Conservation (phyloP, 1,140 invertebrate species). For the Drepana arcuata region DNA sequence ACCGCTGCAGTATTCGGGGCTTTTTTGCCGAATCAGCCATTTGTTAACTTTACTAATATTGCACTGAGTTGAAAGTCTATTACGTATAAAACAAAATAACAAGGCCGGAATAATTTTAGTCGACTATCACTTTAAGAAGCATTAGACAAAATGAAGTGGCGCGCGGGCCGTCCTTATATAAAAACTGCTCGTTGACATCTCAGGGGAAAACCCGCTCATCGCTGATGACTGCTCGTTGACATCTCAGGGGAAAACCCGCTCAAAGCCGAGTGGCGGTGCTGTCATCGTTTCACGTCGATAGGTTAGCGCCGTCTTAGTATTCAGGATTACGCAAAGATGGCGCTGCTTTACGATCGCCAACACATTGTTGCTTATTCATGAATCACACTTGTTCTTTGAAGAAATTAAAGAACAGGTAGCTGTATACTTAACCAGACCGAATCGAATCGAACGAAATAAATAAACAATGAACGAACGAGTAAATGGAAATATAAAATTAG, state of each 20-base stretch:
- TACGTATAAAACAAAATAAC: not conserved
- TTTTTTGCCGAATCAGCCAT: not conserved
- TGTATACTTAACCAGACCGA: not conserved
- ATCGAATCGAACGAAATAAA: not conserved
- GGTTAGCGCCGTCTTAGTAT: too few species aligned
- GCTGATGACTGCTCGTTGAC: not conserved
- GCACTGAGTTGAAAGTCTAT: not conserved
- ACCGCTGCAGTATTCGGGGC: not conserved
- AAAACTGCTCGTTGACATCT: not conserved
- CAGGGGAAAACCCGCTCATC: not conserved
- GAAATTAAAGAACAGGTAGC: not conserved
- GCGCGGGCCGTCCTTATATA: not conserved
- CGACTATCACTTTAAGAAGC: not conserved
- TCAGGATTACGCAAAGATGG: too few species aligned
- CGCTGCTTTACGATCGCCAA: too few species aligned
- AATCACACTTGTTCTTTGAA: not conserved
- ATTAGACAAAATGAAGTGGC: not conserved
- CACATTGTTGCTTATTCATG: too few species aligned
- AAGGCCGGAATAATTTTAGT: not conserved
- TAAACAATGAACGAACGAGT: not conserved
- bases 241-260: not conserved
- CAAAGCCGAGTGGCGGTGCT: too few species aligned
- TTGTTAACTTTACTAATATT: too few species aligned
- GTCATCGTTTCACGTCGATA: too few species aligned
- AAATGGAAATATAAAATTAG: not conserved